Conservation (phyloP, 2,888 invertebrate species). For the Drosophila histrio region DNA sequence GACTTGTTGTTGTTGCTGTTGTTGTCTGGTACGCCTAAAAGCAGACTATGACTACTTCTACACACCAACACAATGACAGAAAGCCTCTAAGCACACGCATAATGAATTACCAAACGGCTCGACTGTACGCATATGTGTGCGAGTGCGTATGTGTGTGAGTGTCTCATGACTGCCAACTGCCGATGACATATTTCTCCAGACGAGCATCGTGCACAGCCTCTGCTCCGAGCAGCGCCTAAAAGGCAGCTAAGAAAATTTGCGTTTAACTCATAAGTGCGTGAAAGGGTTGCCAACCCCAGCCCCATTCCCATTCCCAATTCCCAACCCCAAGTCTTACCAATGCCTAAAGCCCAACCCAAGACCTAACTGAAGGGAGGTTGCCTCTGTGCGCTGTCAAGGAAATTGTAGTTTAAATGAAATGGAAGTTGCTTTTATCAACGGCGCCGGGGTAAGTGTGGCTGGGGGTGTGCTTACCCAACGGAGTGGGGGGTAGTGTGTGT, state of each 20-base stretch:
- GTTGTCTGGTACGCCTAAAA: conserved; percentile 74
- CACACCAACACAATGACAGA: conserved; percentile 62
- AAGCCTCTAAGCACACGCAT: conserved; percentile 79
- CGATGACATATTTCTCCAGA: conserved; percentile 82
- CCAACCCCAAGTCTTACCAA: not conserved
- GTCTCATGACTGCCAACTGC: conserved; percentile 59
- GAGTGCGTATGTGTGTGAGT: conserved; percentile 23
- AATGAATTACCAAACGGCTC: conserved; percentile 76
- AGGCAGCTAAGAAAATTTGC: conserved; percentile 81
- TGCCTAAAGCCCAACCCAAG: not conserved
- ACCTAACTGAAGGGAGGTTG: conserved; percentile 40
- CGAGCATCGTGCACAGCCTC: conserved; percentile 35
- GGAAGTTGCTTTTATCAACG: conserved; percentile 82
- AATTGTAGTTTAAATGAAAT: conserved; percentile 82
- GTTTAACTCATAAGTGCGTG: conserved; percentile 81
- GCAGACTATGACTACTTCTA: conserved; percentile 53
- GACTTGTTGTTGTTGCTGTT: conserved; percentile 24
- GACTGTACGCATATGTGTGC: conserved; percentile 29
- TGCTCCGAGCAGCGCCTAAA: conserved; percentile 67
- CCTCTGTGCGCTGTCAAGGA: conserved; percentile 78
- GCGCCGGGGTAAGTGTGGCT: conserved; percentile 42
- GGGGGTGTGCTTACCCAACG: conserved; percentile 1
- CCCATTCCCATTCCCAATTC: not conserved
- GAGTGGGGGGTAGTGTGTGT: conserved; percentile 51
- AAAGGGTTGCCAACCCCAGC: conserved; percentile 71